phyloP scores from a whole-genome alignment of 2,113 vertebrate species.

The Morphnarchus princeps region DNA sequence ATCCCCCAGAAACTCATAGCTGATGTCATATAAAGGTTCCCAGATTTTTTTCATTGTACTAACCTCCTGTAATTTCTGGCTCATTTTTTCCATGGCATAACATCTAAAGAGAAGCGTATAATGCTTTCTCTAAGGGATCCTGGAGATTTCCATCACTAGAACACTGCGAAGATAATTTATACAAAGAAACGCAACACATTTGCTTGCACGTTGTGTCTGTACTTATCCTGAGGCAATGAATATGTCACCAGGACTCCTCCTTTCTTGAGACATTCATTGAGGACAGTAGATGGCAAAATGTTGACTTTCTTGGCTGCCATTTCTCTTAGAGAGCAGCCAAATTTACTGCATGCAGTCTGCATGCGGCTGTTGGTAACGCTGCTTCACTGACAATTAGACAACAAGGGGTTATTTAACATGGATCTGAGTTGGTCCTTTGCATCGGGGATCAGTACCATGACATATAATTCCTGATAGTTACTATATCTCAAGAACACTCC shows the following conservation, averaged over 20 bases:
- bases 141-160: not conserved
- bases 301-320: not conserved
- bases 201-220: not conserved
- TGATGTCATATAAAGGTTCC: not conserved
- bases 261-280: not conserved
- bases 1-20: not conserved
- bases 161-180: not conserved
- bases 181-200: not conserved
- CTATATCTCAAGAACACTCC: not conserved
- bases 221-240: not conserved
- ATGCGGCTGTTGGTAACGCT: not conserved
- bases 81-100: not conserved
- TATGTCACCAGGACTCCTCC: not conserved
- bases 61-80: not conserved
- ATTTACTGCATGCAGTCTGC: not conserved
- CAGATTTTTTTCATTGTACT: not conserved
- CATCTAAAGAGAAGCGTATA: not conserved
- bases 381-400: not conserved
- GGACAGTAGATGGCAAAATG: conserved; percentile 10
- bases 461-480: not conserved
- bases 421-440: not conserved
- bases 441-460: rapidly evolving
- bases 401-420: not conserved
- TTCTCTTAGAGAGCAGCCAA: not conserved
- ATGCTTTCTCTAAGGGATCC: not conserved